phyloP scores from a whole-genome alignment of 1,140 invertebrate genomes.

The Watersipora subatra region DNA sequence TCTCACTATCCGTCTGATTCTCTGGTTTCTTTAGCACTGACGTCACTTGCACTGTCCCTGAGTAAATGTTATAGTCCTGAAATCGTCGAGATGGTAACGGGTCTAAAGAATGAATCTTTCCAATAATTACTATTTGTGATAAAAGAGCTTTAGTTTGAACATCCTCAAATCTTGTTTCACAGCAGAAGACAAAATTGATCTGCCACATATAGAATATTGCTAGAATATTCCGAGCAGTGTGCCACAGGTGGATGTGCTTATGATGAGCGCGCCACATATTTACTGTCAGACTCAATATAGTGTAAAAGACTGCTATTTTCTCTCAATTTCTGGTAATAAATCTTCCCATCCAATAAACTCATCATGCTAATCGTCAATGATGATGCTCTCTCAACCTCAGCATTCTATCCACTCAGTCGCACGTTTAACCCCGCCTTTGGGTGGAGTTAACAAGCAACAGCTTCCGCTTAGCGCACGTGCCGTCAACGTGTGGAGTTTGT shows the following conservation, averaged over 20 bases:
- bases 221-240: background rate
- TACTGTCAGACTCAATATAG: no score
- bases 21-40: background rate
- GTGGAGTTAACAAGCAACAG: no score
- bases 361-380: no score
- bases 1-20: background rate
- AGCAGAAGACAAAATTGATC: background rate
- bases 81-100: background rate
- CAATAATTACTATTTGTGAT: background rate
- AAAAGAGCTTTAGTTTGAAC: background rate
- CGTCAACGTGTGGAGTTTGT: no score
- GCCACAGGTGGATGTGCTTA: background rate
- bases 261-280: background rate
- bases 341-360: no score
- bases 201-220: background rate
- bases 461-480: no score
- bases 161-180: background rate
- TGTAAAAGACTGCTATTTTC: no score
- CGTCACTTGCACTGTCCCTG: background rate
- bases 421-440: no score
- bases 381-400: no score
- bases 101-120: background rate
- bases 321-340: no score
- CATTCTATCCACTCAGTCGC: no score
- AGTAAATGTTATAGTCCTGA: background rate